Evolutionary conservation across 2,888 invertebrate genomes (phyloP), one percentile per base, ranked within the genome.

Genomic region (Caenorhabditis uteleia): DNA sequence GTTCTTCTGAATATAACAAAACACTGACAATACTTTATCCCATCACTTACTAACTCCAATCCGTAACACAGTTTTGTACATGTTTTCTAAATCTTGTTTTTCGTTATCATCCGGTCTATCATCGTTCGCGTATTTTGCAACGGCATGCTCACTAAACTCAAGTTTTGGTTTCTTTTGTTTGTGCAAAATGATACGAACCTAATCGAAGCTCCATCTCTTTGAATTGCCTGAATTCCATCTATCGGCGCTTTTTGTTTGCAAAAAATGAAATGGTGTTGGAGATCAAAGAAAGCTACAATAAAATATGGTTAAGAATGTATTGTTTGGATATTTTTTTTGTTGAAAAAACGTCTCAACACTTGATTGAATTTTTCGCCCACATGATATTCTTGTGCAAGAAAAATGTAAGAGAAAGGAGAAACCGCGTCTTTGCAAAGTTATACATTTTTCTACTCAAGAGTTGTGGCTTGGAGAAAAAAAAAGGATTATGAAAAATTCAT

Each of bases 251-350:
- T 58, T 47, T 47, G 48, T 44, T 56, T 47, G 33, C 53, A 51
- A 50, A 65, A 65, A 49, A 65, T 50, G 29, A 65, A 65, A 55
- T 65, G 65, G 39, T 65, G 58, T 43, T 65, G 65, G 50, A 65
- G 65, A 55, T 65, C 58, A 42, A 65, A 65, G 46, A 55, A 55
- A 39, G 65, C 65, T 65, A 47, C n/a, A 56, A 39, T 34, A 31
- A 36, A 47, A 40, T 20, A 20, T 7, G 7, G 40, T 20, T 36
- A 20, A 18, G 18, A 8, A 29, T 29, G 6, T 29, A 8, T 29
- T 29, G 6, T 29, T 29, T 29, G 29, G 29, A 8, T 29, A 8
- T 12, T 29, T 29, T 12, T 12, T 6, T 8, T 29, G 6, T 8
- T 29, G 6, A 29, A 29, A 29, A 29, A 6, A 8, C 29, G 3